These are phyloP conservation scores for Salpingus planirostris DNA, from an alignment of 2,888 invertebrate genomes.

Conservation along the genomic window DNA sequence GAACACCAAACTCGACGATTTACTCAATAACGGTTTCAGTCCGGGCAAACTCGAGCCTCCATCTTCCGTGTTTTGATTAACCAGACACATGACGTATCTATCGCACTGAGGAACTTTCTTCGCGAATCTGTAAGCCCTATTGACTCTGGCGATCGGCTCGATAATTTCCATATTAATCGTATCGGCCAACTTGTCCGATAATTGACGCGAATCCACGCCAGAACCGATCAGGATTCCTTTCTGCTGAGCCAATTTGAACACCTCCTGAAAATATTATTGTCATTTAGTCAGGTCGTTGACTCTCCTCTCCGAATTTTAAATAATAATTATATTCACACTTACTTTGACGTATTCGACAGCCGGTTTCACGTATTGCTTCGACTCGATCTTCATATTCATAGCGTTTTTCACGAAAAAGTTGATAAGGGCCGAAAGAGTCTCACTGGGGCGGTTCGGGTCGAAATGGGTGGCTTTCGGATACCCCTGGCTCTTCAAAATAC, in stretches of 20 bases:
- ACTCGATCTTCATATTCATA: constrained; percentile 61
- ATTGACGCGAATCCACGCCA: constrained; percentile 57
- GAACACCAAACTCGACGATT: constrained; percentile 64
- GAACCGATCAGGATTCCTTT: constrained; percentile 49
- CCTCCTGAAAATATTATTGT: constrained; percentile 51
- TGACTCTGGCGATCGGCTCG: constrained; percentile 72
- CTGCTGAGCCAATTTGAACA: constrained; percentile 60
- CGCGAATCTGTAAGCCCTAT: constrained; percentile 70
- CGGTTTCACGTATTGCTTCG: constrained; percentile 66
- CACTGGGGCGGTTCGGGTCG: constrained; percentile 57
- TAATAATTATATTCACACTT: no score
- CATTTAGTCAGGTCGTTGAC: no score
- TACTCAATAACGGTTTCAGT: constrained; percentile 63
- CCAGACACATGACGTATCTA: constrained; percentile 64
- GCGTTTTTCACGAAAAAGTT: constrained; percentile 63
- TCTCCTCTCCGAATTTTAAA: no score
- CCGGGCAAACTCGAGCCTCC: constrained; percentile 51
- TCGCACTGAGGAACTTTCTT: constrained; percentile 62
- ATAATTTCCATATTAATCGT: constrained; percentile 75
- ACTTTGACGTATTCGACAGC: constrained; percentile 56
- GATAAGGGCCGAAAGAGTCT: constrained; percentile 59
- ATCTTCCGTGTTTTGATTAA: constrained; percentile 57
- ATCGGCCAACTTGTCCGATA: constrained; percentile 68
- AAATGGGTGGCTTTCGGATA: constrained; percentile 63
- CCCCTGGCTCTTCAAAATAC: constrained; percentile 66